Conservation (phyloP, 2,113 vertebrate genomes). For the Menura novaehollandiae region DNA sequence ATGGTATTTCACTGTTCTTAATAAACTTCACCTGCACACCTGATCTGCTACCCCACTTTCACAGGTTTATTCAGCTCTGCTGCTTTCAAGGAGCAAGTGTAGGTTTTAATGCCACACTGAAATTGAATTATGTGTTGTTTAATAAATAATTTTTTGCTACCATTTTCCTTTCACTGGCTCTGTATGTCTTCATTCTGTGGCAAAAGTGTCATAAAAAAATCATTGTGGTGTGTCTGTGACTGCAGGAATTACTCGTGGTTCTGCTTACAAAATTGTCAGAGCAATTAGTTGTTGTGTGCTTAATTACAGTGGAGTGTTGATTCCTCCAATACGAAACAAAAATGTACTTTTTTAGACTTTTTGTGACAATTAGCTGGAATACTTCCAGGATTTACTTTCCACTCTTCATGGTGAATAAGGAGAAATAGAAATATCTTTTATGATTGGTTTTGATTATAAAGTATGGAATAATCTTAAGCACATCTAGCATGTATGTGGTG, state of each 20-base stretch:
- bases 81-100: background rate
- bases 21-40: background rate
- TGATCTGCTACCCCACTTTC: background rate
- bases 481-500: background rate
- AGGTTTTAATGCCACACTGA: background rate
- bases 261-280: background rate
- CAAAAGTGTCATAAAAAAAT: background rate
- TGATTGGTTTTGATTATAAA: background rate
- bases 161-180: background rate
- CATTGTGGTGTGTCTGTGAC: background rate
- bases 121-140: background rate
- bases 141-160: conserved; percentile 13
- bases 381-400: background rate
- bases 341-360: background rate
- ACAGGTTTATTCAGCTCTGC: background rate
- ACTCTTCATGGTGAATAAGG: background rate
- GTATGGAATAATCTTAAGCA: background rate
- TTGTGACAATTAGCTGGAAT: background rate
- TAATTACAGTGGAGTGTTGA: background rate
- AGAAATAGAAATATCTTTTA: background rate
- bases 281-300: background rate
- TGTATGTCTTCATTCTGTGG: background rate
- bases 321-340: background rate
- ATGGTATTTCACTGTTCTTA: background rate
- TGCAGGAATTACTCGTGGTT: background rate